These are phyloP conservation scores for Tinea semifulvella DNA, from an alignment of 2,888 invertebrate genomes.

Conservation along the genomic window DNA sequence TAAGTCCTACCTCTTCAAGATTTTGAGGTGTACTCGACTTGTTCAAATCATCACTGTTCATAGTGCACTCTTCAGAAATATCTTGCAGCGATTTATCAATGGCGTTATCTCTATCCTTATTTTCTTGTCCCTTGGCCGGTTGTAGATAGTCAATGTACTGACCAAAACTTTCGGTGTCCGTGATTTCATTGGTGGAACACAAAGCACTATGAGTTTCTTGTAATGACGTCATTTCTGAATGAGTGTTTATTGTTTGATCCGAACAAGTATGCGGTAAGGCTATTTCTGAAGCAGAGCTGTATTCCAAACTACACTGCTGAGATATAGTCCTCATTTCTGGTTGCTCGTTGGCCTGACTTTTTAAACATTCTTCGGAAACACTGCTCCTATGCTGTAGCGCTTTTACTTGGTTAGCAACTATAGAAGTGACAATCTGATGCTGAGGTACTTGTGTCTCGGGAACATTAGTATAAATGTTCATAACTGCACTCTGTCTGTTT, in stretches of 20 bases:
- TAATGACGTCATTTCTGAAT: conserved; percentile 54
- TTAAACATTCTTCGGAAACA: conserved; percentile 54
- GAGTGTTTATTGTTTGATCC: conserved; percentile 58
- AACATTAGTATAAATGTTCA: conserved; percentile 72
- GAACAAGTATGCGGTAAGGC: conserved; percentile 62
- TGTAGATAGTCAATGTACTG: conserved; percentile 58
- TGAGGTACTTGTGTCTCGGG: conserved; percentile 70
- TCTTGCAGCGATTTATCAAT: conserved; percentile 54
- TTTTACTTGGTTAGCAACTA: conserved; percentile 28
- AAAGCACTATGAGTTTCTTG: conserved; percentile 59
- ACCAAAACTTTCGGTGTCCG: conserved; percentile 60
- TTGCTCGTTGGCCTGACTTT: conserved; percentile 46
- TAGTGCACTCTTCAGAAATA: conserved; percentile 56
- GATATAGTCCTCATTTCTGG: conserved; percentile 72
- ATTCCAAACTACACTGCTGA: conserved; percentile 76
- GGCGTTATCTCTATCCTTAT: conserved; percentile 28
- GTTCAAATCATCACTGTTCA: conserved; percentile 52
- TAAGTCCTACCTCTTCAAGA: conserved; percentile 29
- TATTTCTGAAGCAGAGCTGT: conserved; percentile 69
- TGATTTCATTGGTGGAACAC: conserved; percentile 59
- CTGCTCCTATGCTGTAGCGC: conserved; percentile 42
- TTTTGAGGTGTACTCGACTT: conserved; percentile 40
- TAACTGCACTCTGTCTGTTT: conserved; percentile 44
- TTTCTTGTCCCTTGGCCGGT: conserved; percentile 40
- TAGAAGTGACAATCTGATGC: conserved; percentile 61